A percentile compares a stretch with the other conserved stretches of the same genome.
Evolutionary conservation across 2,113 vertebrate genomes (phyloP).

Genomic region (Bubo bubo): DNA sequence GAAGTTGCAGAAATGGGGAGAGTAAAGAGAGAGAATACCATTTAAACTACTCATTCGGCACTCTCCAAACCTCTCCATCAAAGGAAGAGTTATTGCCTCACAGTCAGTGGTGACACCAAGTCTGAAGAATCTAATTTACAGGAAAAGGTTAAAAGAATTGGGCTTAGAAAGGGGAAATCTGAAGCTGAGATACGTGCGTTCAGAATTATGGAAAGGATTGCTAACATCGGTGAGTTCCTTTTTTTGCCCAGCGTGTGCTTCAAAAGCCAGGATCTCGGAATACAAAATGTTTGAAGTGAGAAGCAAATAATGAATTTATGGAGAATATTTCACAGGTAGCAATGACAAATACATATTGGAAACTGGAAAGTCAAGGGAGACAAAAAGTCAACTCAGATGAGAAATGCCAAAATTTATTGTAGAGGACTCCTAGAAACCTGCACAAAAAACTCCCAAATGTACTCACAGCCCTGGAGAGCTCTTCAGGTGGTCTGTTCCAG

Average conservation of each 20-base stretch:
- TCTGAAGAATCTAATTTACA: background rate
- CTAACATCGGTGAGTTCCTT: background rate
- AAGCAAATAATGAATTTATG: constrained; percentile 10
- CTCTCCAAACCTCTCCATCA: background rate
- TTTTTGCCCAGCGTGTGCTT: background rate
- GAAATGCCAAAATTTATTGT: background rate
- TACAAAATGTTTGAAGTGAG: background rate
- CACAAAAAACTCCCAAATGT: background rate
- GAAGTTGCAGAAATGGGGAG: background rate
- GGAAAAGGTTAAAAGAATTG: background rate
- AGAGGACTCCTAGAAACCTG: background rate
- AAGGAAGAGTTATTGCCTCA: background rate
- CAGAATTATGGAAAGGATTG: background rate
- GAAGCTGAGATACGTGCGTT: background rate
- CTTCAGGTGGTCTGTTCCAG: constrained; percentile 39
- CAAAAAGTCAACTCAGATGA: background rate
- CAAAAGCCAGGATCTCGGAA: background rate
- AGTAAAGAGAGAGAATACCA: background rate
- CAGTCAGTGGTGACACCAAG: background rate
- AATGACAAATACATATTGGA: background rate
- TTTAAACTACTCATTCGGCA: background rate
- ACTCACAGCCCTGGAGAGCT: background rate
- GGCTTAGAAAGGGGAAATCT: background rate
- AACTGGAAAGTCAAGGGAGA: background rate
- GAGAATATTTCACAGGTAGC: background rate